These are phyloP conservation scores for Narcine bancroftii DNA, from an alignment of 2,113 vertebrate species.

Conservation along the genomic window DNA sequence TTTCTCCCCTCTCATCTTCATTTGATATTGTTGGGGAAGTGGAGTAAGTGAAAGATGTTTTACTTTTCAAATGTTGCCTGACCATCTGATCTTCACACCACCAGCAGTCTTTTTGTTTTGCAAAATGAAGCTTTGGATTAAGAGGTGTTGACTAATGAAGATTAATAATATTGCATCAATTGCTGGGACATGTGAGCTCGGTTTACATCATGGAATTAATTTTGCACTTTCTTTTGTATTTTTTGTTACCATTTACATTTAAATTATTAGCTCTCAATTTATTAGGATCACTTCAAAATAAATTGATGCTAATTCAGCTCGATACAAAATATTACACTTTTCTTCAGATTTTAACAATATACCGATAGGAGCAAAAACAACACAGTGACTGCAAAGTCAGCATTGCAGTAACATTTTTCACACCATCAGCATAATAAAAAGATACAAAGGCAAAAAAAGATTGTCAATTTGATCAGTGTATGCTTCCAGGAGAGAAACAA, in stretches of 20 bases:
- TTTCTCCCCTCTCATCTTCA: not conserved
- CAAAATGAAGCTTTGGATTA: not conserved
- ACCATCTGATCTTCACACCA: not conserved
- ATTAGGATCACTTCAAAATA: not conserved
- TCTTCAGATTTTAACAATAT: not conserved
- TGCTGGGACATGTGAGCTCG: not conserved
- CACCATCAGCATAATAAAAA: slow-evolving; percentile 82
- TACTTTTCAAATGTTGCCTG: not conserved
- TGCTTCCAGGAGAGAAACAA: slow-evolving; percentile 86
- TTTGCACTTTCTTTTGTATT: not conserved
- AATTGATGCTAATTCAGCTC: not conserved
- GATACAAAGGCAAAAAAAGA: slow-evolving; percentile 86
- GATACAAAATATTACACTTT: not conserved
- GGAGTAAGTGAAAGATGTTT: not conserved
- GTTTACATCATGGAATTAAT: not conserved
- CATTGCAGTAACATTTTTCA: slow-evolving; percentile 47
- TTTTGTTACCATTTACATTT: not conserved
- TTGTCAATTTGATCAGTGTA: slow-evolving; percentile 96
- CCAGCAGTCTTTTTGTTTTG: not conserved
- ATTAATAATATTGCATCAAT: not conserved
- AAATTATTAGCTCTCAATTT: not conserved
- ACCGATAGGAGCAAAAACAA: not conserved
- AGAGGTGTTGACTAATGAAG: not conserved
- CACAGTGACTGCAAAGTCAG: not conserved
- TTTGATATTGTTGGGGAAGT: not conserved